Evolutionary conservation across 2,888 invertebrate species (phyloP), one percentile per base, ranked within the genome.

Genomic region (Diplolepis rosae): DNA sequence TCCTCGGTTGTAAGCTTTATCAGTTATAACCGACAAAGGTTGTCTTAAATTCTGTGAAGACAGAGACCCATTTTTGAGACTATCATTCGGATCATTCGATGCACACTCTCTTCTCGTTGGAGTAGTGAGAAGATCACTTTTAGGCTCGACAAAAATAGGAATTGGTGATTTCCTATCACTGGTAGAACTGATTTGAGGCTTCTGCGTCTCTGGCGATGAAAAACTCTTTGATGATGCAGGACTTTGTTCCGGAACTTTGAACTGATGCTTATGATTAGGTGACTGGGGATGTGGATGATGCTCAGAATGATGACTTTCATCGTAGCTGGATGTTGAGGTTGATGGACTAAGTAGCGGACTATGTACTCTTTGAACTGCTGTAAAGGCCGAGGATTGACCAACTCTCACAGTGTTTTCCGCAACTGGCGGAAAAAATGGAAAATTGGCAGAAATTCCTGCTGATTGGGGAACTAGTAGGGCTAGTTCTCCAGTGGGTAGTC

Each of bases 291-390:
- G 81, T 4, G 82, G 83, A 70, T 82, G 83, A 9, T 76, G 79
- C 15, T 90, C 90, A 0, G 91, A 91, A 3, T 92, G 91, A 50
- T 89, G 86, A 28, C 83, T 87, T 13, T 91, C 91, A 45, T 90
- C 90, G 77, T 92, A 92, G 66, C 93, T 93, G 5, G 93, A 93
- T 52, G 92, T 92, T 51, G 94, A 93, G 0, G 93, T 93, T 18
- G 93, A 88, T 0, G 95, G 95, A 80, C 95, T 95, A 13, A 93
- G 83, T 0, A 94, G 93, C 0, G 95, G 94, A 83, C 94, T 94
- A 71, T 91, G 90, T 0, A 91, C 89, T 81, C 89, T 89, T 45
- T 88, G 85, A 3, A 89, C 89, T 0, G 89, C 85, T 0, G 89
- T 89, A 74, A 90, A 90, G 0, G 90, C 89, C 13, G 90, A 90